Evolutionary conservation across 2,113 vertebrate species (phyloP).

Genomic region (Protobothrops mucrosquamatus): DNA sequence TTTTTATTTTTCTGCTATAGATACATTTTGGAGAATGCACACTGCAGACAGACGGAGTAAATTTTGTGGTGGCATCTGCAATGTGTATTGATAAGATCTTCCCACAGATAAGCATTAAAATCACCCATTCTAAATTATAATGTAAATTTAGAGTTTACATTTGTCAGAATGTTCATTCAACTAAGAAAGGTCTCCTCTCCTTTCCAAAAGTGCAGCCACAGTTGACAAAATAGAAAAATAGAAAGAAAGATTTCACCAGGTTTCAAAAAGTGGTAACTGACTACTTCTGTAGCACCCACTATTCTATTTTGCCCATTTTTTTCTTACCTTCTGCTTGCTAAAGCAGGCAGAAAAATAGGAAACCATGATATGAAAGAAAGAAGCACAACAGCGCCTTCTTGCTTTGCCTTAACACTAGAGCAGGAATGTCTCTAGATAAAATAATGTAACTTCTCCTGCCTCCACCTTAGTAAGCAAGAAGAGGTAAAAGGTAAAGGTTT

Average conservation of each 20-base stretch:
- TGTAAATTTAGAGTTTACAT: not conserved
- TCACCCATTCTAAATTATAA: not conserved
- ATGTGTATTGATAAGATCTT: not conserved
- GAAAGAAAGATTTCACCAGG: not conserved
- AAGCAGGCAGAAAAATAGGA: not conserved
- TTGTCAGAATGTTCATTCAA: not conserved
- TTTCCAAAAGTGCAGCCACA: not conserved
- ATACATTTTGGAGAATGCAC: conserved; percentile 2
- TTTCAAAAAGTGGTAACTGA: too few relatives aligned
- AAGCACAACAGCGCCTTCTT: not conserved
- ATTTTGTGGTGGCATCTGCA: not conserved
- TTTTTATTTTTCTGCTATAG: not conserved
- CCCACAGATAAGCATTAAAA: not conserved
- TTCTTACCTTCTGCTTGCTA: not conserved
- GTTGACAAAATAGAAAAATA: not conserved
- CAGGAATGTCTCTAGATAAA: not conserved
- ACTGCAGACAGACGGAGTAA: not conserved
- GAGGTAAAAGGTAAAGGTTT: too few relatives aligned
- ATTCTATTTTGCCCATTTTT: not conserved
- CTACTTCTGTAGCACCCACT: too few relatives aligned
- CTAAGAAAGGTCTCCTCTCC: not conserved
- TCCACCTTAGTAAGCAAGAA: not conserved
- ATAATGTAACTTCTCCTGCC: too few relatives aligned
- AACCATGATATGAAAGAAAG: not conserved
- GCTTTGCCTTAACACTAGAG: not conserved